Base-by-base conservation (phyloP, 2,888 invertebrate genomes). In the Cosmopolites sordidus region DNA sequence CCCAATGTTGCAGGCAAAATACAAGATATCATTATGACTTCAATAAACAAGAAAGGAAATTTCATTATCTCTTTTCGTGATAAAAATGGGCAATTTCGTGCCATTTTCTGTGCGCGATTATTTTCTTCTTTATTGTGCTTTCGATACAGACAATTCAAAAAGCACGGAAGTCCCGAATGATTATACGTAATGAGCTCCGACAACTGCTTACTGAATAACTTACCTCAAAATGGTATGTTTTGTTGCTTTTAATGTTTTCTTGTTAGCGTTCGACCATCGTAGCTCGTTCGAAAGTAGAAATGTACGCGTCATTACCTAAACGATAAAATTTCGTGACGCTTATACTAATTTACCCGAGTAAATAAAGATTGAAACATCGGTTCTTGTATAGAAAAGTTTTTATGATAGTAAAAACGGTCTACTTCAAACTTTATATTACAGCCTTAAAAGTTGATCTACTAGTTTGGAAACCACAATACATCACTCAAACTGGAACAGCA, bases 11-110 rank as follows among this genome's bases (percentile, higher is more conserved):
- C 47, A 43, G 48, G 37, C 47, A 53, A 48, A 53, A 43, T 53
- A 48, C 39, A 33, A 52, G 47, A 43, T 18, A 37, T 43, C 52
- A 47, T 52, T 47, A 52, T 43, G 48, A 48, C 38, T 16, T 43
- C 43, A 44, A 53, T 53, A 53, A 48, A 53, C 47, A 53, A 53
- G 42, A 53, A 48, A 44, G 53, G 43, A 48, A 47, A 53, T 53
- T 48, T 44, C 53, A 53, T 48, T 48, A 48, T 48, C 48, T 40
- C 16, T 12, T 38, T 17, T 4, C 38, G 15, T 37, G 48, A 53
- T 53, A 44, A 43, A 40, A 38, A 53, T 30, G 11, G 43, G 43
- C 53, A 53, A 48, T 48, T 47, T 43, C 18, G 16, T 43, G 18
- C 43, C 43, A 43, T 48, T 53, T 48, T 43, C 48, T 22, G 29